A percentile compares a stretch with the other conserved stretches of the same genome.
Evolutionary conservation across 2,888 invertebrate species (phyloP).

Genomic region (Marronus borbonicus): DNA sequence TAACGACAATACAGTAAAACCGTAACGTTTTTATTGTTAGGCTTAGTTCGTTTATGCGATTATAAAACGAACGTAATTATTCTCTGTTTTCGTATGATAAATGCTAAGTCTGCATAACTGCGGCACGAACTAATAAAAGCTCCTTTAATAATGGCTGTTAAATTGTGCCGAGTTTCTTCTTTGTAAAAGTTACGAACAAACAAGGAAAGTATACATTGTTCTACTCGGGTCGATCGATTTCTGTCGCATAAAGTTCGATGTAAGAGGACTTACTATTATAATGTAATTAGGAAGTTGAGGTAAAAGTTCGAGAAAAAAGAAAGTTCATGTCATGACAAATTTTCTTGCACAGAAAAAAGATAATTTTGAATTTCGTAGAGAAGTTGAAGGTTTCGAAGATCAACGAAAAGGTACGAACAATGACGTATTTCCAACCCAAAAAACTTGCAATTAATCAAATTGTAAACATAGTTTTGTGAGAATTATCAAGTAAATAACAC

Average conservation of each 20-base stretch:
- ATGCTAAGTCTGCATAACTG: not conserved
- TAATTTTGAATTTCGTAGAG: too few relatives aligned
- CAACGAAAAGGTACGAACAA: too few relatives aligned
- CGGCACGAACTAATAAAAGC: not conserved
- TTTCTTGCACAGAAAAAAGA: too few relatives aligned
- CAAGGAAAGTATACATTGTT: conserved; percentile 4
- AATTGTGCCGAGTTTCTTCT: not conserved
- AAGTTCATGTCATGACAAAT: too few relatives aligned
- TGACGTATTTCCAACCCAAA: too few relatives aligned
- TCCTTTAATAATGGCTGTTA: not conserved
- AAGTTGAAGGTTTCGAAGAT: too few relatives aligned
- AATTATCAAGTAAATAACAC: too few relatives aligned
- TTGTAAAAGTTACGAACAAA: not conserved
- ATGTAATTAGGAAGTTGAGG: not conserved
- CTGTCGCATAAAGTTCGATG: not conserved
- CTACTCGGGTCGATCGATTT: not conserved
- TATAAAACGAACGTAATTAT: conserved; percentile 2
- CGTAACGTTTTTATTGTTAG: not conserved
- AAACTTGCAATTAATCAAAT: too few relatives aligned
- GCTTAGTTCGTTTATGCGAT: not conserved
- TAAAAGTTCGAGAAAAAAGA: not conserved
- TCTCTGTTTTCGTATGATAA: not conserved
- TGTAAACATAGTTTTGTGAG: too few relatives aligned
- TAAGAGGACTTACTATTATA: not conserved
- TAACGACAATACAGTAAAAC: not conserved